Evolutionary conservation across 2,888 invertebrate genomes (phyloP), one percentile per base, ranked within the genome.

Genomic region (Aleiodes testaceus): DNA sequence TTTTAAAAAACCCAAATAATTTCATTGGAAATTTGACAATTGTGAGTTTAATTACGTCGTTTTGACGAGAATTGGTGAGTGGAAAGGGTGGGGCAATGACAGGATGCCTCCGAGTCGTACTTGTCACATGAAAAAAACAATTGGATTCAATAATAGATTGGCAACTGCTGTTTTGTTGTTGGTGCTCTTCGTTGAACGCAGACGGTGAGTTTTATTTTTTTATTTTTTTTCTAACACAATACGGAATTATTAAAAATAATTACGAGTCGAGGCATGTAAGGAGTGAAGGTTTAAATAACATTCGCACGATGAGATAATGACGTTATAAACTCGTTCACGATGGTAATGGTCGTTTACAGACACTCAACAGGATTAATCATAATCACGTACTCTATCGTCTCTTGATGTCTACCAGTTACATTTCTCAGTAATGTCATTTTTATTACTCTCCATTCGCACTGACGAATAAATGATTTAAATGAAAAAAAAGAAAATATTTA

Each of bases 21-120:
- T 65, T 30, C 47, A 1, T 5, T 30, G 20, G 7, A 5, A 55
- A 9, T n/a, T 49, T 49, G 1, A 36, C 9, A 36, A 2, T 11
- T 36, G 36, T 36, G 36, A 6, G 9, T 26, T 7, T 6, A 36
- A 36, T 36, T 7, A 36, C 42, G 59, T 16, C 18, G 14, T 14
- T 36, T 59, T 18, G 59, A 42, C 59, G 59, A 42, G 42, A 11
- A 36, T 36, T 36, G 11, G 36, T 42, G 55, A 26, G 5, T n/a
- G 14, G 53, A 53, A n/a, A 66, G 72, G 75, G 77, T 77, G 76
- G 79, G 86, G 86, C 85, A 82, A 87, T 87, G 87, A 86, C 83
- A 87, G 85, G 80, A 87, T 87, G 87, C 85, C 84, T 84, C 77
- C 85, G 80, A 79, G 80, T 79, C 80, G 82, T 81, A 75, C 77